Conservation (phyloP, 2,113 vertebrate genomes). For the Nipponia nippon region DNA sequence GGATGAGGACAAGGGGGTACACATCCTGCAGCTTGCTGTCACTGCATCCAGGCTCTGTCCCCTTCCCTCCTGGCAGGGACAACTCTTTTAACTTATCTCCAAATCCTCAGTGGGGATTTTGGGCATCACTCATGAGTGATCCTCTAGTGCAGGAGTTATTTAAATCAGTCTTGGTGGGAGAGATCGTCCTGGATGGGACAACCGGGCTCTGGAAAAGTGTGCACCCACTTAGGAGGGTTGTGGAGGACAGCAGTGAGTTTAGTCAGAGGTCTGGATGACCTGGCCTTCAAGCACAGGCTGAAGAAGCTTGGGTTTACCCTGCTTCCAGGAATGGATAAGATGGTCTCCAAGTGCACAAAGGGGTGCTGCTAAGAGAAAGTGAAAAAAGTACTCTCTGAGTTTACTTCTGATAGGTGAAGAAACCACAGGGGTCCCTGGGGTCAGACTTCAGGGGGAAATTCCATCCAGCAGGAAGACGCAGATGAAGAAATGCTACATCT, state of each 20-base stretch:
- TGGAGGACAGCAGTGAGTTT: neutral
- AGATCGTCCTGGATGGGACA: neutral
- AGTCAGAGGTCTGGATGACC: neutral
- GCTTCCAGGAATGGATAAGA: neutral
- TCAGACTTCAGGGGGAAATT: neutral
- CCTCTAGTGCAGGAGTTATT: neutral
- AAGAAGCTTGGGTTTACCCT: neutral
- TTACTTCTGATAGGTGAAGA: neutral
- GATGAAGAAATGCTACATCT: neutral
- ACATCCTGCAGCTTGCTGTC: neutral
- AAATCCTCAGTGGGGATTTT: neutral
- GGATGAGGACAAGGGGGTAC: neutral
- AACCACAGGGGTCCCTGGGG: neutral
- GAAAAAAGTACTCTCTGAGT: neutral
- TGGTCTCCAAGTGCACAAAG: neutral
- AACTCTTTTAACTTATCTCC: neutral
- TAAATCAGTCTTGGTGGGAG: neutral
- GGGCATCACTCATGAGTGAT: neutral
- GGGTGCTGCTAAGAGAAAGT: neutral
- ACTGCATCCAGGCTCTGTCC: neutral
- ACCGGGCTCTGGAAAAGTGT: neutral
- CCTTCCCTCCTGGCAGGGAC: neutral
- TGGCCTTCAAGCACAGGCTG: neutral
- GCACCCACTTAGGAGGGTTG: neutral
- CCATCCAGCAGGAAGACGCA: neutral